Base-by-base conservation (phyloP, 2,113 vertebrate genomes). In the Rutilus rutilus region DNA sequence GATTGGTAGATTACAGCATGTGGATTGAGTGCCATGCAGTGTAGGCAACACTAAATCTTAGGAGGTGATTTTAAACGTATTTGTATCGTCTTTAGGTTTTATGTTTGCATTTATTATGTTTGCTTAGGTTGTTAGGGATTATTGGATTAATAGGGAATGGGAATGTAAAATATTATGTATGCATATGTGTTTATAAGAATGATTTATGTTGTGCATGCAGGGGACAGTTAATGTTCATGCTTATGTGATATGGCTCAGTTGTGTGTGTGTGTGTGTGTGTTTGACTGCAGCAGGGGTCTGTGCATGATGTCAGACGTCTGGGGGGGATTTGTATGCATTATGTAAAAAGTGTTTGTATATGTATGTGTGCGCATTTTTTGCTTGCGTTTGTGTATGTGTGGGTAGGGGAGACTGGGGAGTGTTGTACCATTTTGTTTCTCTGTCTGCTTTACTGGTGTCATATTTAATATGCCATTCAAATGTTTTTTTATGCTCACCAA, bases 1-100 rank as follows among this genome's bases (percentile, higher is more conserved):
- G 42, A 77, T 33, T 74, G 69, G 8, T 27, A 77, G 78, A 86
- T 77, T 82, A 54, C 11, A 19, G 78, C 54, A 74, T 85, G 60
- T 65, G 23, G 60, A 25, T 69, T 17, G 47, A 23, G 1, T 27
- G n/a, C 21, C 50, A 52, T 52, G 15, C 2, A 52, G 14, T 15
- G 3, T 52, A 42, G 8, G 8, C 2, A 10, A 15, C 42, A 17
- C 2, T 75, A 12, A 21, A 27, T 54, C 7, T 54, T 71, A n/a
- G 59, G 9, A 11, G 36, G 12, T 6, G 21, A 5, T 33, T 27
- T 54, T 77, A 21, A 52, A 27, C 11, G 42, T 54, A 71, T 39
- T 42, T 42, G 3, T n/a, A 12, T 42, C 2, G 9, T 77, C 47
- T 77, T 76, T 23, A 15, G 45, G 42, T 52, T 17, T 47, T 15